Evolutionary conservation across 1,140 invertebrate genomes (phyloP).

Genomic region (Ooceraea biroi): DNA sequence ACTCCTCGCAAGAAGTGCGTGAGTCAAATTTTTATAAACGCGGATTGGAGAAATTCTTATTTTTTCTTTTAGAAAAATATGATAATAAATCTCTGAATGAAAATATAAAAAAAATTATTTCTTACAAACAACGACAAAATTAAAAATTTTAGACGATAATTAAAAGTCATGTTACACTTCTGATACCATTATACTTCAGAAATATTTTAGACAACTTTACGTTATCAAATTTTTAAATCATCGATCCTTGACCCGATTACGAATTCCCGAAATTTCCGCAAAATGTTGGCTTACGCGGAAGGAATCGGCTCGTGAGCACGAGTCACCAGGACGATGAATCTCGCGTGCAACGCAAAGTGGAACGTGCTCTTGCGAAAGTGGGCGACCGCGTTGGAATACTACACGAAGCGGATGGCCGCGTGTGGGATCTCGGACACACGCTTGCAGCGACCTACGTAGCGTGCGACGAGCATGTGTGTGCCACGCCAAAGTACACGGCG

Average conservation of each 20-base stretch:
- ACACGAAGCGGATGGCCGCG: not conserved
- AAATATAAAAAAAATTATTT: not conserved
- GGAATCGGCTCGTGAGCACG: conserved; percentile 30
- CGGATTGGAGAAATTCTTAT: not conserved
- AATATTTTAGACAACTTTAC: not conserved
- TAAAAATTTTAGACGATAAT: too few species aligned
- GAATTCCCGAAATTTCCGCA: not conserved
- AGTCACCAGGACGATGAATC: conserved; percentile 34
- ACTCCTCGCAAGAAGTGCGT: not conserved
- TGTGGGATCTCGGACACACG: not conserved
- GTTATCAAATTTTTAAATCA: not conserved
- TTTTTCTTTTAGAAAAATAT: not conserved
- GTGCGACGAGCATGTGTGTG: not conserved
- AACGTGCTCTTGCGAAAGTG: conserved; percentile 40
- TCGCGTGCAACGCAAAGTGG: conserved; percentile 19
- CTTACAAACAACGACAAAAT: not conserved
- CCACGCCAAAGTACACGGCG: conserved; percentile 36
- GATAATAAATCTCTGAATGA: not conserved
- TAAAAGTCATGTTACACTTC: too few species aligned
- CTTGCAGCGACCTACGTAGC: not conserved
- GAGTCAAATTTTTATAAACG: not conserved
- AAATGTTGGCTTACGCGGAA: not conserved
- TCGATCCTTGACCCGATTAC: not conserved
- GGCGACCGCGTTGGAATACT: conserved; percentile 41
- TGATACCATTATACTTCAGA: not conserved